Evolutionary conservation across 2,888 invertebrate genomes (phyloP), one percentile per base, ranked within the genome.

Genomic region (Dastarcus helophoroides): DNA sequence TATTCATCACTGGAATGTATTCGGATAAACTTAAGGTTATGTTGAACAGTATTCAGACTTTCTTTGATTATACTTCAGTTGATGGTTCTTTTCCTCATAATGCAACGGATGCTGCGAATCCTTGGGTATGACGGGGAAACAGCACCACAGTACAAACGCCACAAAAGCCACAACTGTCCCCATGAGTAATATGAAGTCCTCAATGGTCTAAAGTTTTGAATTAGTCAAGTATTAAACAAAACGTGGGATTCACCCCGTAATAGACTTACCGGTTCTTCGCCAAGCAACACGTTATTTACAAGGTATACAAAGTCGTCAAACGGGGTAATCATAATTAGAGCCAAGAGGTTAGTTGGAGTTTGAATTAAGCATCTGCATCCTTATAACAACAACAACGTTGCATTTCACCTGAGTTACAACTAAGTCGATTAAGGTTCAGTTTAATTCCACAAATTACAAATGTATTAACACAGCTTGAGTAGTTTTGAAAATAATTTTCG

Each of bases 61-160:
- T 19, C 48, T 41, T 34, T 50, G 49, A 36, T 50, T 50, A 38
- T 53, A 52, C 29, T 54, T 48, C 31, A 53, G 41, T 35, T 54
- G 54, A 39, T 53, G 53, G 35, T 57, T 51, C 37, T 54, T 54
- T 17, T 48, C 50, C 42, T 55, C 56, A 42, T 56, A 53, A 35
- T 54, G 52, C 22, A 49, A 38, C 8, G 55, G 53, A 8, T 45
- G 41, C 30, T 50, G 48, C n/a, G 47, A 41, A 31, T 59, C 58
- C 43, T 54, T 58, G 3, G 57, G 60, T 17, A 53, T 49, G n/a
- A 58, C 54, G 2, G 73, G 73, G 53, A 73, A 73, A 50, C 73
- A 73, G 50, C 73, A 73, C 73, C 73, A 73, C 14, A 73, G 53
- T 35, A 73, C 65, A 48, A 73, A 73, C 14, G 73, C 73, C 36